Conservation (phyloP, 2,888 invertebrate species). For the Oscheius sp. region DNA sequence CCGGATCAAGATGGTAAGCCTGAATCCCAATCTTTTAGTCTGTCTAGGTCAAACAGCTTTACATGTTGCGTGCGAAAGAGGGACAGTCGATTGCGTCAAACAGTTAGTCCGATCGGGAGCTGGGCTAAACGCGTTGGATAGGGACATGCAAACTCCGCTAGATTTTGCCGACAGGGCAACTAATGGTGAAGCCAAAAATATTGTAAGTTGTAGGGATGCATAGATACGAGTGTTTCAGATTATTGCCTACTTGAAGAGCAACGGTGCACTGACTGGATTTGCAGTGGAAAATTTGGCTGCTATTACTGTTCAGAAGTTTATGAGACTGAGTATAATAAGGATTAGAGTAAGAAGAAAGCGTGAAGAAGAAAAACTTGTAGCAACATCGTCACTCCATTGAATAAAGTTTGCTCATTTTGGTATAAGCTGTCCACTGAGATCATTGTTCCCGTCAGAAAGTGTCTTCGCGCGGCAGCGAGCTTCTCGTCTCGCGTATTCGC, state of each 20-base stretch:
- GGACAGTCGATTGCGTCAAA: constrained; percentile 52
- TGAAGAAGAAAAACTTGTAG: neutral
- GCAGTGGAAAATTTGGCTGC: constrained; percentile 38
- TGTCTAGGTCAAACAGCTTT: constrained; percentile 54
- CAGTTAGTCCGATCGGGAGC: constrained; percentile 49
- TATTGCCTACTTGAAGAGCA: constrained; percentile 39
- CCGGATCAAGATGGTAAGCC: constrained; percentile 43
- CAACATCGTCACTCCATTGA: too few species aligned
- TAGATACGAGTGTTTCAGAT: constrained; percentile 31
- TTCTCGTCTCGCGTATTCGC: constrained; percentile 29
- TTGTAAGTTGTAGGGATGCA: neutral
- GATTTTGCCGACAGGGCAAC: constrained; percentile 47
- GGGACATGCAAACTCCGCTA: constrained; percentile 53
- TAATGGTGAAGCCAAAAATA: constrained; percentile 8
- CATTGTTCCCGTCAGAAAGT: constrained; percentile 11
- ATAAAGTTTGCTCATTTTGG: constrained; percentile 1
- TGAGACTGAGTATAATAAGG: neutral
- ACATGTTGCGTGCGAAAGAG: constrained; percentile 49
- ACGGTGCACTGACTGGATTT: constrained; percentile 40
- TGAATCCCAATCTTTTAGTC: neutral
- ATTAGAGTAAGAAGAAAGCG: neutral
- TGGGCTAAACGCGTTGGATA: constrained; percentile 55
- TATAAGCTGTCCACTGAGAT: neutral
- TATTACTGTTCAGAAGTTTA: constrained; percentile 35
- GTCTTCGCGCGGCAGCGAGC: constrained; percentile 22